Base-by-base conservation (phyloP, 2,797 vertebrate species). In the Sebastes wilsoni region DNA sequence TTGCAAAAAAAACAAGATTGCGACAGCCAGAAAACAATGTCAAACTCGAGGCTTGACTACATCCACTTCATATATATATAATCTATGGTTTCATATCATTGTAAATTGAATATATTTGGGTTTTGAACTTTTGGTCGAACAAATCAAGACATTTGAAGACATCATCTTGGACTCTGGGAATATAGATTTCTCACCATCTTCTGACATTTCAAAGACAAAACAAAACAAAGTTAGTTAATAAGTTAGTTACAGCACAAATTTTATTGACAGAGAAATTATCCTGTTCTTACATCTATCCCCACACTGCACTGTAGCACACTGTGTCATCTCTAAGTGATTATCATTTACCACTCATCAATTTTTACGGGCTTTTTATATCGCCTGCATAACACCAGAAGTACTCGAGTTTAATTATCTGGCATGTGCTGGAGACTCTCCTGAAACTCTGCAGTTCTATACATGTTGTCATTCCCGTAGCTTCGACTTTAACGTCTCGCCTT, bases 401-500 rank as follows among this genome's bases (percentile, higher is more conserved):
- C 25, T 60, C 34, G 11, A 73, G 72, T 84, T 82, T 75, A 80
- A 77, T 66, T 67, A n/a, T 71, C 36, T 13, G 1, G 56, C 69
- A 66, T 78, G 73, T 69, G 72, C 77, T 25, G 8, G 34, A 79
- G 65, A 70, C 79, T 66, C 30, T 34, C 81, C 55, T 75, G 67
- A 79, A 79, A 65, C 73, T 9, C 60, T 72, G 69, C 52, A 42
- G 25, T 66, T 86, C 77, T 59, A 72, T 81, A 88, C 72, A 82
- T 89, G 82, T 83, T 84, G 81, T 82, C 83, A 75, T 86, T 88
- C 76, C 62, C 83, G 77, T 72, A 87, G 77, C 82, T 88, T 91
- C 3, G 34, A 66, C 80, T 93, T 93, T 93, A 90, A 85, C 67
- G 36, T 82, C 77, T 83, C 78, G 85, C 85, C 89, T 94, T 96